Conservation (phyloP, 2,113 vertebrate species). For the Bos javanicus region DNA sequence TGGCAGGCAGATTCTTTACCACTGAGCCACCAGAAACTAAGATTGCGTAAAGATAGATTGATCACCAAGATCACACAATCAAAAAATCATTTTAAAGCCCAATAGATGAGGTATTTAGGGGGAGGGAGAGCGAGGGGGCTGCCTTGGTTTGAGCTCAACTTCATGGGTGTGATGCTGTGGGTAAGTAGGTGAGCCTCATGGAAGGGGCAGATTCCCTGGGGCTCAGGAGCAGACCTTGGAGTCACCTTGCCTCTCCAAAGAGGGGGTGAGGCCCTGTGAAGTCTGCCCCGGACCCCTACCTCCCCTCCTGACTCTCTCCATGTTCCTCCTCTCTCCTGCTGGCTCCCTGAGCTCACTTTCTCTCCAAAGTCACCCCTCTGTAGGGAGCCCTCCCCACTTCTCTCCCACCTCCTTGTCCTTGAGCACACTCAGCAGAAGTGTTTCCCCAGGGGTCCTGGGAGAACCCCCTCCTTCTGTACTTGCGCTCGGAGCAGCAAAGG, state of each 20-base stretch:
- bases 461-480: neutral
- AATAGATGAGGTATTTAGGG: neutral
- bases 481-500: neutral
- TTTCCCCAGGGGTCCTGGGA: neutral
- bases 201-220: neutral
- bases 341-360: neutral
- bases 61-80: neutral
- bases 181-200: neutral
- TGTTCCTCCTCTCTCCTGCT: neutral
- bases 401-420: neutral
- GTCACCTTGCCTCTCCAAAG: neutral
- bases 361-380: neutral
- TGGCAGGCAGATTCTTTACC: neutral
- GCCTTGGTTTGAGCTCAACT: neutral
- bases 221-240: neutral
- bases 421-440: neutral
- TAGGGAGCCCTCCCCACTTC: neutral
- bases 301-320: neutral
- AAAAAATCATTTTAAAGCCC: neutral
- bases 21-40: neutral
- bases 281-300: neutral
- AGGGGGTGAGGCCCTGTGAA: neutral
- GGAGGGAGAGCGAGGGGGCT: neutral
- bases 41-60: neutral
- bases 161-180: neutral